Evolutionary conservation across 2,113 vertebrate species (phyloP).

Genomic region (Cercopithecus mona): DNA sequence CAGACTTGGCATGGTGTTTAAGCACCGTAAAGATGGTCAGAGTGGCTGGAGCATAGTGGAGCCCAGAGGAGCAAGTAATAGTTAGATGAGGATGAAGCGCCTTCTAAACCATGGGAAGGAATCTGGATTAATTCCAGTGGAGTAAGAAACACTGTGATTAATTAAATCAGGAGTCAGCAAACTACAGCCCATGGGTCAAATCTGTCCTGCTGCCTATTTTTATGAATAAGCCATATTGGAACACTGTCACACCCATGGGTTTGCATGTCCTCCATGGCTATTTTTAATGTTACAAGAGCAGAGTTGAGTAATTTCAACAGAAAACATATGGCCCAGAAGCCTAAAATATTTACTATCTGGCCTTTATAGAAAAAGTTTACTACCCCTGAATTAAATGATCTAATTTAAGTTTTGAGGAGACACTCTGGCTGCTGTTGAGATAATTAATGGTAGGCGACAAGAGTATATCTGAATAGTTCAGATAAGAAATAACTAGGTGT

Average conservation of each 20-base stretch:
- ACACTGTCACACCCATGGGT: neutral
- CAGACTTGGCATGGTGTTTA: too few species aligned
- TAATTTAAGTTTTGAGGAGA: conserved; percentile 42
- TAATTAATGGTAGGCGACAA: neutral
- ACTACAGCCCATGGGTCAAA: neutral
- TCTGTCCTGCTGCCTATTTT: conserved; percentile 20
- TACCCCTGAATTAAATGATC: conserved; percentile 8
- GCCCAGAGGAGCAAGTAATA: neutral
- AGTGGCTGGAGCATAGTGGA: neutral
- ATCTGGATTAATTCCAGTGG: neutral
- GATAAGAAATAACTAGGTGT: neutral
- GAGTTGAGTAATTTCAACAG: conserved; percentile 28
- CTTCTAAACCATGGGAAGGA: neutral
- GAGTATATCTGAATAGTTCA: neutral
- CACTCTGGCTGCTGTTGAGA: neutral
- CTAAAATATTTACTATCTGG: conserved; percentile 15
- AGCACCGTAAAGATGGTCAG: neutral
- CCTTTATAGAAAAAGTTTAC: conserved; percentile 22
- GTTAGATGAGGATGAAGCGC: neutral
- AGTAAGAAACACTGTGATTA: neutral
- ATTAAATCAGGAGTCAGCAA: conserved; percentile 28
- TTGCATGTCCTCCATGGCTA: neutral
- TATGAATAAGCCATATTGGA: conserved; percentile 33
- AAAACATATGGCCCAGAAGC: neutral
- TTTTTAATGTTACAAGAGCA: conserved; percentile 16